Percentiles rank a stretch among this genome's conserved stretches.
phyloP scores from a whole-genome alignment of 2,113 vertebrate species.

The Sturnira hondurensis region DNA sequence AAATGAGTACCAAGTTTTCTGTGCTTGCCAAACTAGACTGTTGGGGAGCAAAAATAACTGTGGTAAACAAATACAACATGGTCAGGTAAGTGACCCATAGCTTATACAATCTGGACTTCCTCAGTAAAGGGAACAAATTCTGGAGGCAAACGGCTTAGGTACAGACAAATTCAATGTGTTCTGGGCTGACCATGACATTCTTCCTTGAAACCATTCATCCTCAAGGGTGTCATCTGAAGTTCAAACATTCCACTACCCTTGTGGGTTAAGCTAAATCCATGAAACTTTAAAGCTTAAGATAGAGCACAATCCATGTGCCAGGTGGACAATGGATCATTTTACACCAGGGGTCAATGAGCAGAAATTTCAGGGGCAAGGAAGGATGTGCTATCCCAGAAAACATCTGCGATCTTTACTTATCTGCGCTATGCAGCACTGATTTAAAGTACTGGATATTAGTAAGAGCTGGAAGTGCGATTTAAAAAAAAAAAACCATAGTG shows the following conservation, averaged over 20 bases:
- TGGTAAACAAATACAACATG: background rate
- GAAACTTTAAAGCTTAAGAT: conserved; percentile 30
- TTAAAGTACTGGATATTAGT: conserved; percentile 51
- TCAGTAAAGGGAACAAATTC: background rate
- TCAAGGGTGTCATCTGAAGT: conserved; percentile 44
- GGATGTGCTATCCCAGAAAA: conserved; percentile 66
- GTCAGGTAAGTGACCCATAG: background rate
- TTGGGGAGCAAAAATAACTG: background rate
- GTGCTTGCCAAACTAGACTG: background rate
- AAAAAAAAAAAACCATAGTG: background rate
- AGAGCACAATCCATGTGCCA: conserved; percentile 47
- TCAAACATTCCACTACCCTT: conserved; percentile 20
- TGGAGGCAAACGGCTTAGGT: background rate
- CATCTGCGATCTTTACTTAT: background rate
- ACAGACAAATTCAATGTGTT: background rate
- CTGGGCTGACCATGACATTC: background rate
- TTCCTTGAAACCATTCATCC: conserved; percentile 13
- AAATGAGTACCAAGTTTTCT: background rate
- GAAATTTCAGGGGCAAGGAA: conserved; percentile 65
- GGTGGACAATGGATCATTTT: conserved; percentile 61
- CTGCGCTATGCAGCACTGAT: conserved; percentile 38
- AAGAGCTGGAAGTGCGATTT: background rate
- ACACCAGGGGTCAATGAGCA: conserved; percentile 68
- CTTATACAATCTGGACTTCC: background rate
- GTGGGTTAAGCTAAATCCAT: conserved; percentile 43